These are phyloP conservation scores for Stichopus horrens DNA, from an alignment of 53 echinoderm and acorn worm genomes.

Conservation along the genomic window DNA sequence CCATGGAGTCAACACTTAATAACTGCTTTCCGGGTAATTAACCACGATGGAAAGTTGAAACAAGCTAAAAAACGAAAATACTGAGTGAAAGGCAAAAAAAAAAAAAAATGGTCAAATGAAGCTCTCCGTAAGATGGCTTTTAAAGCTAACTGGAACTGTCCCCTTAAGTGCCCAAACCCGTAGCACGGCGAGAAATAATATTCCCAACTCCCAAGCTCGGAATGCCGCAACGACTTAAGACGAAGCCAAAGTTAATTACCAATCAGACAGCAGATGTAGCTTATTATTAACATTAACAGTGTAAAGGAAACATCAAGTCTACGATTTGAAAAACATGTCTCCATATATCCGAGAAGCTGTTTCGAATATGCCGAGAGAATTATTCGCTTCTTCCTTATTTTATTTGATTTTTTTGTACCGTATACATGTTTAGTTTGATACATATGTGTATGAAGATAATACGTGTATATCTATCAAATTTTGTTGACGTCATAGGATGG, in stretches of 20 bases:
- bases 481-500: background rate
- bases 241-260: conserved; percentile 6
- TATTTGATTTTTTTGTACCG: background rate
- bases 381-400: background rate
- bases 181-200: conserved; percentile 21
- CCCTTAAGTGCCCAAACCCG: conserved; percentile 10
- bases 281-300: conserved; percentile 4
- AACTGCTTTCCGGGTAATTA: conserved; percentile 46
- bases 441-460: background rate
- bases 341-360: background rate
- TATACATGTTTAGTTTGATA: background rate
- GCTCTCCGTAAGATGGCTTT: conserved; percentile 19
- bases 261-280: conserved; percentile 6
- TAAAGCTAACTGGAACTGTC: background rate
- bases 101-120: conserved; percentile 32
- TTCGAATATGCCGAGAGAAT: background rate
- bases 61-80: background rate
- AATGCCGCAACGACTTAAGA: background rate
- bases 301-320: background rate
- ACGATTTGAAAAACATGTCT: conserved; percentile 5
- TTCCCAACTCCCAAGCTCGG: conserved; percentile 31
- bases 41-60: conserved; percentile 36
- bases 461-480: background rate
- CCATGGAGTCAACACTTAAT: conserved; percentile 42
- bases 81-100: background rate